Conservation (phyloP, 1,140 invertebrate genomes). For the Drosophila obscura region DNA sequence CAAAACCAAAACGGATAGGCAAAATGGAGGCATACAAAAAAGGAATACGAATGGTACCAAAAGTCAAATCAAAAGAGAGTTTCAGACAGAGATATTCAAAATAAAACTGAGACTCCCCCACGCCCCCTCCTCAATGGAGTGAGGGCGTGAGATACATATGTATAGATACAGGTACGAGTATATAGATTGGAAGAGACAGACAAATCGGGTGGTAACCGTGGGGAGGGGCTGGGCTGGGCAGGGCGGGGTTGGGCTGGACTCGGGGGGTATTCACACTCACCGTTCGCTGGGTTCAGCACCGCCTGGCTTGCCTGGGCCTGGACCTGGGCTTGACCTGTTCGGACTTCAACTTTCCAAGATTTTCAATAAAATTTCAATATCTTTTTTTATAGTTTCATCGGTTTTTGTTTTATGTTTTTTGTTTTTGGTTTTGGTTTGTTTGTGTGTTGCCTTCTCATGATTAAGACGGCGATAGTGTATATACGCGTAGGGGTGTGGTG, state of each 20-base stretch:
- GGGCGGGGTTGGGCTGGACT: background rate
- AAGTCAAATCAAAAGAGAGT: constrained; percentile 27
- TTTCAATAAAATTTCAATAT: constrained; percentile 29
- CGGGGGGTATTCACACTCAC: constrained; percentile 32
- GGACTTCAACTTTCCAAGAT: constrained; percentile 53
- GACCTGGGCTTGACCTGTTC: constrained; percentile 39
- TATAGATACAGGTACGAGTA: background rate
- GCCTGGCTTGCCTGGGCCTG: constrained; percentile 38
- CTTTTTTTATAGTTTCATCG: background rate
- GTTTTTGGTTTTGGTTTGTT: background rate
- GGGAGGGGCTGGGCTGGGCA: background rate
- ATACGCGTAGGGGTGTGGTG: background rate
- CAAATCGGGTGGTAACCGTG: background rate
- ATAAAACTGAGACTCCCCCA: constrained; percentile 6
- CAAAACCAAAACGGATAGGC: constrained; percentile 43
- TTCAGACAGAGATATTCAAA: constrained; percentile 3
- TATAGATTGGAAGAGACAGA: background rate
- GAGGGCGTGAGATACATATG: constrained; percentile 7
- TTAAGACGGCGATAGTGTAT: background rate
- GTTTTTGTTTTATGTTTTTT: background rate
- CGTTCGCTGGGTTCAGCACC: constrained; percentile 34
- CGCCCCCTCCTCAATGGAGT: too few species aligned
- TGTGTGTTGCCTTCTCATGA: background rate
- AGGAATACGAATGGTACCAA: constrained; percentile 23
- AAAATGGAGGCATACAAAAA: constrained; percentile 38